A percentile compares a stretch with the other conserved stretches of the same genome.
phyloP scores from a whole-genome alignment of 2,113 vertebrate genomes.

The Malurus cyaneus region DNA sequence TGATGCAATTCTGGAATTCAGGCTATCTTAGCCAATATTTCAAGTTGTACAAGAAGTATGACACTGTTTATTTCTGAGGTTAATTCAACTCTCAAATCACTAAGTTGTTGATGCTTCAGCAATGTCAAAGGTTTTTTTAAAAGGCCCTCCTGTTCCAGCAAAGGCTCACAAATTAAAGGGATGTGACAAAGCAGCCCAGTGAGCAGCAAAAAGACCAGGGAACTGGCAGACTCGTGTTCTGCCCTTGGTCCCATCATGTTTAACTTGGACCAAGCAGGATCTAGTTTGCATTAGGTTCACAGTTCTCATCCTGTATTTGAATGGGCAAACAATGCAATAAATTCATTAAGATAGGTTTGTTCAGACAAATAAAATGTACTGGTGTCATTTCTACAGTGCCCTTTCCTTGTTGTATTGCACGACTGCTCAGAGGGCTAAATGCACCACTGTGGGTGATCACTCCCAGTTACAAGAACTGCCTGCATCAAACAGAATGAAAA shows the following conservation, averaged over 20 bases:
- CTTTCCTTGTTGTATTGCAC: background rate
- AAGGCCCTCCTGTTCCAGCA: background rate
- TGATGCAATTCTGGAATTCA: background rate
- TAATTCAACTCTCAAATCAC: background rate
- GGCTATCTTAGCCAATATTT: background rate
- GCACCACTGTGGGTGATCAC: background rate
- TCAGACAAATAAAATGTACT: background rate
- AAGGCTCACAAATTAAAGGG: background rate
- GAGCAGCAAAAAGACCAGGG: background rate
- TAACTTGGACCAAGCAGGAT: constrained; percentile 14
- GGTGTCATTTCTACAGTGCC: background rate
- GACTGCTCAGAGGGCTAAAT: background rate
- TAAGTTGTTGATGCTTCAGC: background rate
- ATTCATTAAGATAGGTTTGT: constrained; percentile 25
- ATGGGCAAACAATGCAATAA: constrained; percentile 17
- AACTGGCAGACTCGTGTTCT: background rate
- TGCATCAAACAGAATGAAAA: background rate
- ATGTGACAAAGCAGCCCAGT: background rate
- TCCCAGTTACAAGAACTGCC: background rate
- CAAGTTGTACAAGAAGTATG: background rate
- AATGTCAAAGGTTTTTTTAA: background rate
- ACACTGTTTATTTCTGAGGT: background rate
- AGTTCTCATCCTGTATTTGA: constrained; percentile 40
- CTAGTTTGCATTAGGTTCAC: background rate
- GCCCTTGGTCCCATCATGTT: background rate